A percentile compares a stretch with the other conserved stretches of the same genome.
These are phyloP conservation scores for Microcebus lehilahytsara DNA, from an alignment of 2,113 vertebrate species.

Conservation along the genomic window DNA sequence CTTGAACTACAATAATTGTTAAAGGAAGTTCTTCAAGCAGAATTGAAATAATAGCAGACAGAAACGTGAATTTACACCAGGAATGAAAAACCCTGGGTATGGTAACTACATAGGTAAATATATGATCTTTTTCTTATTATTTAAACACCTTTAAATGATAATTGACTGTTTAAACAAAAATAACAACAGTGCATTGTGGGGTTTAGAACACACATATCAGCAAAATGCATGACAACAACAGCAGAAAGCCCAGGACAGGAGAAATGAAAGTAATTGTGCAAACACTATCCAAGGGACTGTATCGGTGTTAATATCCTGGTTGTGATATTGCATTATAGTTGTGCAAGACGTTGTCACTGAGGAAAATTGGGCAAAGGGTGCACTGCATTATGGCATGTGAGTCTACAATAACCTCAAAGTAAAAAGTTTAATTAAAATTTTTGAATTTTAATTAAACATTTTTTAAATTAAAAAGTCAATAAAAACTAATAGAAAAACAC, in stretches of 20 bases:
- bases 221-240: neutral
- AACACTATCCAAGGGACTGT: neutral
- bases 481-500: neutral
- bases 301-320: neutral
- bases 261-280: neutral
- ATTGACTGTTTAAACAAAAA: neutral
- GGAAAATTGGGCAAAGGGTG: neutral
- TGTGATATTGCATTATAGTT: neutral
- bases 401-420: neutral
- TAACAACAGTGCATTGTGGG: too few relatives aligned
- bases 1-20: neutral
- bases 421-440: too few relatives aligned
- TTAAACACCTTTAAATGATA: neutral
- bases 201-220: neutral
- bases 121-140: neutral
- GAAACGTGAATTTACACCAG: accelerated
- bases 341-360: neutral
- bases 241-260: neutral
- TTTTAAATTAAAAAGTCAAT: neutral
- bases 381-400: accelerated
- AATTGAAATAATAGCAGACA: neutral
- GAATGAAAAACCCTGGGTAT: accelerated
- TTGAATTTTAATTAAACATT: too few relatives aligned
- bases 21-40: neutral
- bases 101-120: accelerated